Evolutionary conservation across 2,113 vertebrate species (phyloP), one percentile per base, ranked within the genome.

Genomic region (Hippolais icterina): DNA sequence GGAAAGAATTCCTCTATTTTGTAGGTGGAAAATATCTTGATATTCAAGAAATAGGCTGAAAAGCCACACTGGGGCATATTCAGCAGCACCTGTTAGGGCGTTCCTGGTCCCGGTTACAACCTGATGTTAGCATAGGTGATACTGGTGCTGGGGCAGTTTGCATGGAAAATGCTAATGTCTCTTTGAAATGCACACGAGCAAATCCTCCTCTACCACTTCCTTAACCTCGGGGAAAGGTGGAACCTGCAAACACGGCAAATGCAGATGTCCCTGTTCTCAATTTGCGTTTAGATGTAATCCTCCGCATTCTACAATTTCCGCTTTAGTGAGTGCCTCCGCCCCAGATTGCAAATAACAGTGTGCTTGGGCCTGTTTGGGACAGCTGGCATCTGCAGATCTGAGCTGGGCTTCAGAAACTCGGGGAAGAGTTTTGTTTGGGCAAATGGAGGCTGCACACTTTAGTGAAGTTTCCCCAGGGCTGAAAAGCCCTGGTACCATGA

Each of bases 101-200:
- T 92, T 80, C 39, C 80, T 1, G 16, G 23, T 84, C 39, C 20
- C 4, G 2, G 68, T 83, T 77, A 9, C 78, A 69, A 1, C 0
- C 12, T 75, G 56, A 2, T 68, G 47, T 74, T 81, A 86, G 61
- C 37, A 15, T 23, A 33, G 71, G 33, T 95, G 81, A 63, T 71
- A 22, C 44, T 68, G 70, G 61, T 65, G 88, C 82, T 1, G 9
- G 70, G 78, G 87, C 89, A 92, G 49, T 72, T 90, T 81, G 87
- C 83, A 95, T 75, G 89, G 49, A 83, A 91, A 93, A 95, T 96
- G 91, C 81, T 94, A 93, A 94, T 95, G 87, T 46, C 66, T 93
- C 91, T 97, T 94, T 96, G 96, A 96, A 96, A 87, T 95, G 84
- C 82, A 80, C 29, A 31, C 70, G 91, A 88, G 84, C 93, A 95